Evolutionary conservation across 1,140 invertebrate genomes (phyloP).

Genomic region (Drosophila pectinifera): DNA sequence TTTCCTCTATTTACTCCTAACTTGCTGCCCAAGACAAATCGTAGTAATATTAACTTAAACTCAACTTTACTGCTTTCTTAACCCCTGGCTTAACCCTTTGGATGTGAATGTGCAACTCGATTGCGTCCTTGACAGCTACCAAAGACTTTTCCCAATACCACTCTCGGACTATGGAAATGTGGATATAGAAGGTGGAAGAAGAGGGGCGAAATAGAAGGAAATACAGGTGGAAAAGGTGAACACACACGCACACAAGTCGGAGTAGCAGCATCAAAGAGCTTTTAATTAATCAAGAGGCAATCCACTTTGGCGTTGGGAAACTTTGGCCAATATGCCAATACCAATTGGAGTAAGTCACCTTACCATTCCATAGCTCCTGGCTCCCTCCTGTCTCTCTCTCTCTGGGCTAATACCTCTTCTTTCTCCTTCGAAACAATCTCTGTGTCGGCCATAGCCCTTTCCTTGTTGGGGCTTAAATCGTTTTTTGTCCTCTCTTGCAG

Average conservation of each 20-base stretch:
- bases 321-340: slow-evolving; percentile 68
- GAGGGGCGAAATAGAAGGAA: background rate
- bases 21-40: background rate
- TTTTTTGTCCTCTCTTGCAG: slow-evolving; percentile 4
- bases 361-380: background rate
- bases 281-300: slow-evolving; percentile 80
- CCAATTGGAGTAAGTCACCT: slow-evolving; percentile 55
- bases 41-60: background rate
- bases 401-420: background rate
- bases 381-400: background rate
- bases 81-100: background rate
- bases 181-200: slow-evolving; percentile 7
- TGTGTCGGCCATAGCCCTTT: background rate
- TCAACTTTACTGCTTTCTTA: background rate
- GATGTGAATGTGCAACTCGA: background rate
- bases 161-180: background rate
- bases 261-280: slow-evolving; percentile 41
- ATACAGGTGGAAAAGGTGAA: slow-evolving; percentile 1
- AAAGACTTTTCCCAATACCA: slow-evolving; percentile 30
- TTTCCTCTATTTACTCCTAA: background rate
- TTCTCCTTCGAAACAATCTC: background rate
- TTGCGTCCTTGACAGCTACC: slow-evolving; percentile 21
- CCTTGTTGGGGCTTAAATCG: slow-evolving; percentile 8
- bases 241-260: slow-evolving; percentile 19
- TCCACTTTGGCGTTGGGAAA: slow-evolving; percentile 71